Percentiles rank a stretch among this genome's conserved stretches.
Conservation (phyloP, 1,140 invertebrate species). For the Venturia canescens region DNA sequence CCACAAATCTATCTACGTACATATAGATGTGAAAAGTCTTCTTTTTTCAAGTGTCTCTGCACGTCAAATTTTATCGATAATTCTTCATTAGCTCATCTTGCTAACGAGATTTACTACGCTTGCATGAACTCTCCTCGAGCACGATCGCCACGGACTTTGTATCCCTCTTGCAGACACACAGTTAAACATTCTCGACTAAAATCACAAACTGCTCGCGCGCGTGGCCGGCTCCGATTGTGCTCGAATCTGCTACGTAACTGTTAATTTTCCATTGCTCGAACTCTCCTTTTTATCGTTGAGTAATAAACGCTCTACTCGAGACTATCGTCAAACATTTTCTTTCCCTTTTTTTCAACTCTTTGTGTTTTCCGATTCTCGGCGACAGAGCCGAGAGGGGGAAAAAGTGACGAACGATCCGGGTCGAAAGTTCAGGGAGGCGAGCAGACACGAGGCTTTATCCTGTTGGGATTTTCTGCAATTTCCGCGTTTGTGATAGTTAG, state of each 20-base stretch:
- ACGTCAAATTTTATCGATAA: conserved; percentile 33
- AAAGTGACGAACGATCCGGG: neutral
- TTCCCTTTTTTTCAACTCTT: neutral
- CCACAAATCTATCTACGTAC: neutral
- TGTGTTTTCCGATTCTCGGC: neutral
- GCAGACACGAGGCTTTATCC: too few relatives aligned
- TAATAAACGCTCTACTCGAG: neutral
- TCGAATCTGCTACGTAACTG: neutral
- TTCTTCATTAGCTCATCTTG: conserved; percentile 38
- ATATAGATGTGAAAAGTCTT: neutral
- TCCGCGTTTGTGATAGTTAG: too few relatives aligned
- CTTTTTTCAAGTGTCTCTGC: conserved; percentile 54
- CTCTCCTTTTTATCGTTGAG: neutral
- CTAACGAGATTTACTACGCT: neutral
- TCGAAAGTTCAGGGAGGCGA: too few relatives aligned
- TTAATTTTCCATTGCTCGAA: conserved; percentile 37
- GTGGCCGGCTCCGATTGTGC: neutral
- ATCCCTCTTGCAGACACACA: conserved; percentile 65
- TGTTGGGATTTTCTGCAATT: too few relatives aligned
- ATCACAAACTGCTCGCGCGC: neutral
- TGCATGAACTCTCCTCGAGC: conserved; percentile 62
- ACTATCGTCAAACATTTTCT: neutral
- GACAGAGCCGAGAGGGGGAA: neutral
- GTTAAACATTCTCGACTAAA: conserved; percentile 22
- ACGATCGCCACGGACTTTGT: conserved; percentile 65